Percentiles rank a stretch among this genome's conserved stretches.
phyloP scores from a whole-genome alignment of 1,140 invertebrate species.

The Physella acuta region DNA sequence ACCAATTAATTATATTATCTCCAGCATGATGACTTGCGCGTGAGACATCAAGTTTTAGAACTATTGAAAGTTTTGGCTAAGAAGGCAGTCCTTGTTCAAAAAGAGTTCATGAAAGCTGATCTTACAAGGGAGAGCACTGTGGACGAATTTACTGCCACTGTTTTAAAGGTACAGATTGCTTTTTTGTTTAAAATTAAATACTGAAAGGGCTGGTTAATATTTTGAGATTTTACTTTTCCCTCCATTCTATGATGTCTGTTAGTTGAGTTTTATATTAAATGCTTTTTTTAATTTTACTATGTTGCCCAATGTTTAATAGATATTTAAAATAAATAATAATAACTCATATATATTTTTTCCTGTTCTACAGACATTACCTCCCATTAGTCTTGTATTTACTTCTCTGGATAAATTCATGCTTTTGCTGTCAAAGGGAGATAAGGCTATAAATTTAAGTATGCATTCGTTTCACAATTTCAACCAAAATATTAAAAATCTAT shows the following conservation, averaged over 20 bases:
- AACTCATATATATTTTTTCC: neutral
- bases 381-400: slow-evolving; percentile 4
- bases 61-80: slow-evolving; percentile 5
- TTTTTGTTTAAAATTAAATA: neutral
- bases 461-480: too few species aligned
- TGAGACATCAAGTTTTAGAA: neutral
- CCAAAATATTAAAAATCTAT: too few species aligned
- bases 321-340: too few species aligned
- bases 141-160: neutral
- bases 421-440: too few species aligned
- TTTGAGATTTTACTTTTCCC: neutral
- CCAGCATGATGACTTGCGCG: slow-evolving; percentile 14
- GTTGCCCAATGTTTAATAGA: too few species aligned
- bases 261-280: too few species aligned
- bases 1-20: too few species aligned
- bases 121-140: neutral
- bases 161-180: slow-evolving; percentile 7
- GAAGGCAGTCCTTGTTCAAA: slow-evolving; percentile 1
- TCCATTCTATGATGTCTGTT: too few species aligned
- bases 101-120: neutral
- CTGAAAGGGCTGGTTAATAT: neutral
- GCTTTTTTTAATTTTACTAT: too few species aligned
- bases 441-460: too few species aligned
- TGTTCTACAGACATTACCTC: neutral
- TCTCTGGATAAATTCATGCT: slow-evolving; percentile 16